Evolutionary conservation across 2,797 vertebrate genomes (phyloP), one percentile per base, ranked within the genome.

Genomic region (Megalops cyprinoides): DNA sequence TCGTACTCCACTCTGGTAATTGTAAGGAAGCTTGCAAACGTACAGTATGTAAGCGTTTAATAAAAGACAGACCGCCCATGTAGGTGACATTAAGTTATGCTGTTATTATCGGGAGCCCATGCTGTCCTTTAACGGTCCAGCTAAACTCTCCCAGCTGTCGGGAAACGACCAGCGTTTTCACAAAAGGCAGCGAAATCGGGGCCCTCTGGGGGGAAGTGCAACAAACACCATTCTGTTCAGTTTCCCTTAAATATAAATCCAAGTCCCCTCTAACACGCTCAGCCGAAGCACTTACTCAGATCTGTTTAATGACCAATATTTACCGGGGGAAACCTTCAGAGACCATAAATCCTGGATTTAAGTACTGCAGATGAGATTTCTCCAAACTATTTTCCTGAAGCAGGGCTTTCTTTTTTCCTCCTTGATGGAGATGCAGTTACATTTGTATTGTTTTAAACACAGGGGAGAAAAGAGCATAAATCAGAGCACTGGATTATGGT

Each of bases 21-120:
- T 79, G 78, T n/a, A 48, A 12, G 48, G 65, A 79, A 74, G 69
- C n/a, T 48, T 74, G 46, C 51, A 20, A 18, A 69, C 8, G 37
- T 3, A 49, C 67, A 62, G 34, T 44, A 44, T 15, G 12, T 51
- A 87, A 84, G 79, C 78, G 83, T 90, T 91, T 92, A 92, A 89
- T 90, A 84, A 86, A 85, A 86, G 44, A 42, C 74, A 87, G 80
- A 76, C 74, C 74, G 60, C 60, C 42, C 62, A 28, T 75, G 81
- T 89, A 82, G 89, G 79, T 88, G 83, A 87, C 89, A 87, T 92
- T 89, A 90, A 87, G 87, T 84, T 90, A 91, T 87, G 85, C 89
- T 20, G 88, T 91, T 92, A 91, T 93, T 92, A 93, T 89, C 88
- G 89, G 87, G 88, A 90, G 90, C 91, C 88, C 91, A 85, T 89